Evolutionary conservation across 2,888 invertebrate genomes (phyloP).

Genomic region (Octodonta nipae): DNA sequence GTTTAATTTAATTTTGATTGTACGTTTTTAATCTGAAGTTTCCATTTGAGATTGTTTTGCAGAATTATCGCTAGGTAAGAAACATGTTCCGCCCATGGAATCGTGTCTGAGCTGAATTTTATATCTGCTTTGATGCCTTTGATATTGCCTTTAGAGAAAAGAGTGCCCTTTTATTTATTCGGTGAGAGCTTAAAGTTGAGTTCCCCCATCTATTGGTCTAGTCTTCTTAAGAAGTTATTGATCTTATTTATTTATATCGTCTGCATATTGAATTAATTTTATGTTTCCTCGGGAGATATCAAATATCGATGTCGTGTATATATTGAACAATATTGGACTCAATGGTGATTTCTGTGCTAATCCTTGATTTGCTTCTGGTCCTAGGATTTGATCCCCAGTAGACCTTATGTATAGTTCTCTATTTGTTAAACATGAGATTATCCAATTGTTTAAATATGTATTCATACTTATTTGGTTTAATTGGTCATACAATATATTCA

Average conservation of each 20-base stretch:
- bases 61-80: not conserved
- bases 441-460: too few relatives aligned
- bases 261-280: not conserved
- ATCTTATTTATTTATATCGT: not conserved
- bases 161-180: not conserved
- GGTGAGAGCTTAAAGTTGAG: not conserved
- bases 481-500: too few relatives aligned
- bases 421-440: too few relatives aligned
- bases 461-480: too few relatives aligned
- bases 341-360: too few relatives aligned
- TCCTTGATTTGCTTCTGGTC: too few relatives aligned
- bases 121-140: not conserved
- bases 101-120: not conserved
- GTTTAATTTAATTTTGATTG: not conserved
- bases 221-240: not conserved
- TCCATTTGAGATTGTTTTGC: not conserved
- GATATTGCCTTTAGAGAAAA: not conserved
- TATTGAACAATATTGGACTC: too few relatives aligned
- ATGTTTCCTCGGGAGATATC: not conserved
- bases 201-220: not conserved
- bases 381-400: too few relatives aligned
- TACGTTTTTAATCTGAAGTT: too few relatives aligned
- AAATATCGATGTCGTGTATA: not conserved
- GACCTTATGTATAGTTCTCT: too few relatives aligned
- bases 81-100: not conserved